Conservation (phyloP, 2,113 vertebrate genomes). For the Stegostoma tigrinum region DNA sequence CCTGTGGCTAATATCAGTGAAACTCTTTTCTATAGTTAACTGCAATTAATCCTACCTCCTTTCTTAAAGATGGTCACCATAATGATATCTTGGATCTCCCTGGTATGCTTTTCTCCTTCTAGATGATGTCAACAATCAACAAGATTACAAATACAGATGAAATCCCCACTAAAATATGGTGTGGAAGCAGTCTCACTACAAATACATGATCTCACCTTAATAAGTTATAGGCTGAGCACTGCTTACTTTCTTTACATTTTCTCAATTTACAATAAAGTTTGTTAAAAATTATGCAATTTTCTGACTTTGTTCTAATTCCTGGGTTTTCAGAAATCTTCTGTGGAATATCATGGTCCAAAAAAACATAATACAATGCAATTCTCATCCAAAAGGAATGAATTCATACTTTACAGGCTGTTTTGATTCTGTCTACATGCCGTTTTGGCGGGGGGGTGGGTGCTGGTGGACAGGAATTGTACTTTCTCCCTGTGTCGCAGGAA, state of each 20-base stretch:
- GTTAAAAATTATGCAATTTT: neutral
- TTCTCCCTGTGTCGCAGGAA: neutral
- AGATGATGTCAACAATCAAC: too few species aligned
- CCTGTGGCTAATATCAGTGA: too few species aligned
- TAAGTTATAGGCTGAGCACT: neutral
- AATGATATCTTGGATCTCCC: too few species aligned
- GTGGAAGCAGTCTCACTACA: too few species aligned
- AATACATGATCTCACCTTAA: too few species aligned
- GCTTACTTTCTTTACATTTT: neutral
- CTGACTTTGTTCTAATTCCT: neutral
- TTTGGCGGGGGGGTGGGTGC: too few species aligned
- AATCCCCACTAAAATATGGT: too few species aligned
- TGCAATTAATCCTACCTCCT: too few species aligned
- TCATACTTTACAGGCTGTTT: neutral
- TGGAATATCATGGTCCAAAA: neutral
- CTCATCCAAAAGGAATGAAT: neutral
- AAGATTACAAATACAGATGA: too few species aligned
- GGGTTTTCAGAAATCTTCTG: neutral
- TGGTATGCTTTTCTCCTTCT: too few species aligned
- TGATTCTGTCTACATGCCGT: neutral
- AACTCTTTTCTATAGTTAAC: too few species aligned
- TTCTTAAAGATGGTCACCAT: too few species aligned
- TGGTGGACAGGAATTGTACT: neutral
- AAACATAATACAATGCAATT: neutral
- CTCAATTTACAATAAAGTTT: neutral